Conservation (phyloP, 2,113 vertebrate genomes). For the Sceloporus undulatus region DNA sequence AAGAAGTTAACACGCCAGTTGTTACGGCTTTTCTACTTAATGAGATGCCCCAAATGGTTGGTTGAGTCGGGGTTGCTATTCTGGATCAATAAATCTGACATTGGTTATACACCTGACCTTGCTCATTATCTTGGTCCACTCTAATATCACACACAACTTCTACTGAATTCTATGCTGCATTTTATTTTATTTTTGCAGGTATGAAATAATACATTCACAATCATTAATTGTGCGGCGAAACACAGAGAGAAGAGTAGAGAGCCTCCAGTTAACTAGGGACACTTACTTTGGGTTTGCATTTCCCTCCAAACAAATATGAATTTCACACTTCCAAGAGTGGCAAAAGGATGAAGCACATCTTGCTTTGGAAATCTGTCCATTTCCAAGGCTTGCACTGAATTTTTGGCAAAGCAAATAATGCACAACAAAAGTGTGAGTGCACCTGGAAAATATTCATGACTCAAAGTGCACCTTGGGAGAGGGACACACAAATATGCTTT, state of each 20-base stretch:
- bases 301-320: background rate
- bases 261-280: background rate
- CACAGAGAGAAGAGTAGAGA: background rate
- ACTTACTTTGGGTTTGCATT: background rate
- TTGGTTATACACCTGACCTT: background rate
- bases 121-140: background rate
- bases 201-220: background rate
- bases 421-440: background rate
- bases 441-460: background rate
- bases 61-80: background rate
- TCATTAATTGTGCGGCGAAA: background rate
- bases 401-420: background rate
- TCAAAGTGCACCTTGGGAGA: no score
- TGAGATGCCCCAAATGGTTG: background rate
- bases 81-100: slow-evolving; percentile 6
- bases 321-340: background rate
- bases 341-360: background rate
- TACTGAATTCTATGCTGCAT: background rate
- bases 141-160: background rate
- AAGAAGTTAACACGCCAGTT: slow-evolving; percentile 1
- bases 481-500: no score
- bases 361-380: background rate
- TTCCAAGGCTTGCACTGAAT: background rate
- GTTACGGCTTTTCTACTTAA: background rate
- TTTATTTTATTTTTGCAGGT: background rate